Percentiles rank a stretch among this genome's conserved stretches.
Evolutionary conservation across 1,140 invertebrate genomes (phyloP).

Genomic region (Euura saliciscinereae): DNA sequence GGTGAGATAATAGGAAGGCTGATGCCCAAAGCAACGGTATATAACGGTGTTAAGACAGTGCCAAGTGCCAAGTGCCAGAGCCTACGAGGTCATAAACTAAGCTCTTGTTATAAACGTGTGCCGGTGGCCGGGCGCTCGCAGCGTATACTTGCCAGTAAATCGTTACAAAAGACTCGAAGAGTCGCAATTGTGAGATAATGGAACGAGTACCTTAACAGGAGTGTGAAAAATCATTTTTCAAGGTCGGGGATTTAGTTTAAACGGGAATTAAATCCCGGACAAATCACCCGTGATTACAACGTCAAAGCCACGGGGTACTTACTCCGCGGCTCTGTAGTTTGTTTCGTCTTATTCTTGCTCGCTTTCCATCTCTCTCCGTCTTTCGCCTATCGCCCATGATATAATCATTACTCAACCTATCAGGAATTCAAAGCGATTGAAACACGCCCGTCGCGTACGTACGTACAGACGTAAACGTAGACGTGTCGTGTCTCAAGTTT

Average conservation of each 20-base stretch:
- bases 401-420: constrained; percentile 3
- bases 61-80: constrained; percentile 6
- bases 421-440: constrained; percentile 1
- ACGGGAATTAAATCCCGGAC: neutral
- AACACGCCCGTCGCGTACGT: neutral
- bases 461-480: neutral
- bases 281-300: neutral
- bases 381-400: neutral
- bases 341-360: neutral
- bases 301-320: neutral
- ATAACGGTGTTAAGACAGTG: neutral
- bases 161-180: neutral
- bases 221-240: neutral
- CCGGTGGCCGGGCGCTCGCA: neutral
- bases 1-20: neutral
- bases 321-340: too few species aligned
- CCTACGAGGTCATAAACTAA: constrained; percentile 3
- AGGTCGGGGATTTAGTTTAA: neutral
- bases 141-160: neutral
- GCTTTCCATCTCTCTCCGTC: neutral
- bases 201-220: neutral
- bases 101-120: neutral
- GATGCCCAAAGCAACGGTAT: constrained; percentile 1
- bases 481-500: neutral
- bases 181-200: neutral